Conservation (phyloP, 2,888 invertebrate species). For the Cenopis cana region DNA sequence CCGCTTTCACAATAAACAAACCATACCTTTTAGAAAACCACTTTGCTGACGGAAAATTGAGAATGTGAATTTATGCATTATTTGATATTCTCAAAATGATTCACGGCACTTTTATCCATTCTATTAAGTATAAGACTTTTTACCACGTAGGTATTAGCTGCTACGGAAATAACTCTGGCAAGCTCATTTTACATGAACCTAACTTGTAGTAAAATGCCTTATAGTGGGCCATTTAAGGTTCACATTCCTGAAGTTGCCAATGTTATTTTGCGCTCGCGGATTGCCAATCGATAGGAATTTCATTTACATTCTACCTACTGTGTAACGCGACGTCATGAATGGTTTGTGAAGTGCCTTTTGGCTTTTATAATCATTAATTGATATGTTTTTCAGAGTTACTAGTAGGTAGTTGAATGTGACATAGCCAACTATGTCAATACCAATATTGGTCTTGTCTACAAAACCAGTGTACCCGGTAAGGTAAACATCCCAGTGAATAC, state of each 20-base stretch:
- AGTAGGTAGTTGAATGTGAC: too few species aligned
- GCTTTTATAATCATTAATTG: too few species aligned
- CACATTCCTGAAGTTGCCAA: neutral
- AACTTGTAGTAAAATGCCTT: slow-evolving; percentile 1
- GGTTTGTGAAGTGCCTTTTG: too few species aligned
- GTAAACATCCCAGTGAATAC: too few species aligned
- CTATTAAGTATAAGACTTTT: neutral
- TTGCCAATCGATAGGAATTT: too few species aligned
- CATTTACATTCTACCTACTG: too few species aligned
- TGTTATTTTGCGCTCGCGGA: neutral
- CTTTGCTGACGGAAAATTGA: neutral
- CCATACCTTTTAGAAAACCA: neutral
- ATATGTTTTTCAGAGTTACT: too few species aligned
- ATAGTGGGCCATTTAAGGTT: neutral
- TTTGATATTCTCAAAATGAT: neutral
- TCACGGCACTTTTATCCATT: neutral
- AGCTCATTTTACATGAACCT: neutral
- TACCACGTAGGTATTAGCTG: slow-evolving; percentile 7
- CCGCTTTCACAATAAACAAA: slow-evolving; percentile 26
- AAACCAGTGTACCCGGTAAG: too few species aligned
- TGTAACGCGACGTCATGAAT: too few species aligned
- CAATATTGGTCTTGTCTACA: too few species aligned
- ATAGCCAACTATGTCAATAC: too few species aligned
- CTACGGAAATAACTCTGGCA: slow-evolving; percentile 11
- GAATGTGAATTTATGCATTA: neutral